A percentile compares a stretch with the other conserved stretches of the same genome.
Conservation (phyloP, 2,113 vertebrate genomes). For the Tetrax tetrax region DNA sequence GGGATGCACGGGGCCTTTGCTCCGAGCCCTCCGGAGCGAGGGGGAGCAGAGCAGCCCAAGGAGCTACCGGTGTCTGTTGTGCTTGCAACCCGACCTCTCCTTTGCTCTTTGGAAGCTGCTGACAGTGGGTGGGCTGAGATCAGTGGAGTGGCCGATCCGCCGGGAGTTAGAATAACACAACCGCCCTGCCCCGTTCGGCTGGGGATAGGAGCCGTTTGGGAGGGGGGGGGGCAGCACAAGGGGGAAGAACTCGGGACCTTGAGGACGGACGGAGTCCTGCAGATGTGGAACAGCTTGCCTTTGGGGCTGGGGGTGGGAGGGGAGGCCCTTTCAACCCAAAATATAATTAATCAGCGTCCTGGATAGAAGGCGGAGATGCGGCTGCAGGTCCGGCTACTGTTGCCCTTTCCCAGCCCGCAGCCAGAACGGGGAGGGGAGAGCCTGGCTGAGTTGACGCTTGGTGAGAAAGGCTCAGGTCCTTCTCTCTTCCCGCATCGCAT, state of each 20-base stretch:
- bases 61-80: conserved; percentile 17
- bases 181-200: neutral
- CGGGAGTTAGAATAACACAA: neutral
- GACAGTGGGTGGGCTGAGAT: conserved; percentile 59
- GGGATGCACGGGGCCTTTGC: neutral
- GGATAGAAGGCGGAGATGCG: neutral
- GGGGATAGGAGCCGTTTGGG: neutral
- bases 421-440: neutral
- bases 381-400: neutral
- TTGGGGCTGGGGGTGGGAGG: neutral
- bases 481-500: neutral
- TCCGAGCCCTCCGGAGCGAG: neutral
- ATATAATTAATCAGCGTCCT: neutral
- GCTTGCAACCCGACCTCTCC: conserved; percentile 37
- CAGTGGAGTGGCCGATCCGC: neutral
- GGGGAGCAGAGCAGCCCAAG: neutral
- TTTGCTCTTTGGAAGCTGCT: conserved; percentile 35
- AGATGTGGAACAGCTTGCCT: neutral
- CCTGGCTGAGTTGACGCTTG: neutral
- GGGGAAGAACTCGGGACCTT: neutral
- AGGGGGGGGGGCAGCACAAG: conserved; percentile 66
- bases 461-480: neutral
- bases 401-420: neutral
- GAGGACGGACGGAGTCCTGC: neutral
- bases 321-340: neutral